phyloP scores from a whole-genome alignment of 1,140 invertebrate species.

The Drosophila lowei region DNA sequence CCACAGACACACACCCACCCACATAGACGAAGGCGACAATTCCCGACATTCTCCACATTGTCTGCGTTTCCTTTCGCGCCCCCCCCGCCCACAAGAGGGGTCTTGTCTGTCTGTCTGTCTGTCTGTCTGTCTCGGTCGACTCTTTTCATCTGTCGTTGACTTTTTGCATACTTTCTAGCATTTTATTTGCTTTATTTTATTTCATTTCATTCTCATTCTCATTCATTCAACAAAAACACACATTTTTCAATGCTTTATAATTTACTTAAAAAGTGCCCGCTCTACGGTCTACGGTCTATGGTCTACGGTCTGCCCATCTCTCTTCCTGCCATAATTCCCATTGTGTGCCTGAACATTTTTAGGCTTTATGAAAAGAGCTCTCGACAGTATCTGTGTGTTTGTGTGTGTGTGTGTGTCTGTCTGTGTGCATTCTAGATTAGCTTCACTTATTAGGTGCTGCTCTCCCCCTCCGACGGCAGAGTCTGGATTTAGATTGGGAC shows the following conservation, averaged over 20 bases:
- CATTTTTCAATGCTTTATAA: conserved; percentile 50
- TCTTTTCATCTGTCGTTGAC: conserved; percentile 16
- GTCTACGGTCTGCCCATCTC: not conserved
- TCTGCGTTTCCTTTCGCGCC: conserved; percentile 49
- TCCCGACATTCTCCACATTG: conserved; percentile 41
- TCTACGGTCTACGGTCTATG: no score
- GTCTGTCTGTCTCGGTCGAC: conserved; percentile 7
- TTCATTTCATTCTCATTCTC: conserved; percentile 14
- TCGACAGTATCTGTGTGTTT: not conserved
- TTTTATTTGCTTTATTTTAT: conserved; percentile 9
- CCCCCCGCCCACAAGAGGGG: not conserved
- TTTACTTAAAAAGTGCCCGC: conserved; percentile 46
- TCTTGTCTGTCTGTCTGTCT: not conserved
- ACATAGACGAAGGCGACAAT: conserved; percentile 8
- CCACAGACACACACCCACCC: conserved; percentile 2
- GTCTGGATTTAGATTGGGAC: conserved; percentile 27
- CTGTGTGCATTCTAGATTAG: conserved; percentile 31
- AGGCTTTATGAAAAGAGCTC: conserved; percentile 28
- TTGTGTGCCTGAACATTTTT: conserved; percentile 44
- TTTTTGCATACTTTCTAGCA: conserved; percentile 41
- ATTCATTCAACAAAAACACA: not conserved
- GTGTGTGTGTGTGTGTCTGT: not conserved
- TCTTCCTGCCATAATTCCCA: conserved; percentile 33
- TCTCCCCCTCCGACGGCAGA: not conserved
- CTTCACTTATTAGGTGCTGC: conserved; percentile 36